These are phyloP conservation scores for Anolis carolinensis DNA, from an alignment of 2,113 vertebrate species.

Conservation along the genomic window DNA sequence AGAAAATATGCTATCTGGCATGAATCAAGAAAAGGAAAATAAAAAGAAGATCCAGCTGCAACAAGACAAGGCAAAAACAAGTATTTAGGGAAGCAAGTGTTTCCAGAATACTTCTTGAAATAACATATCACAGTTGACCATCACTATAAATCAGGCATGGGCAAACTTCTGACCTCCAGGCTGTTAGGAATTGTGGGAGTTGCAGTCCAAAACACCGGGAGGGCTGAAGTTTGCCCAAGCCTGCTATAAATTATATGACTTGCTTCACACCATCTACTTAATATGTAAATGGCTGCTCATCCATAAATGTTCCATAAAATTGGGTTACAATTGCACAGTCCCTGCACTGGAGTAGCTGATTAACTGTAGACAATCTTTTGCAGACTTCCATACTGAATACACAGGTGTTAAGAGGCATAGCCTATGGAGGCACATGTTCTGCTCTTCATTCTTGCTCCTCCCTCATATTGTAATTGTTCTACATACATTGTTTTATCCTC, in stretches of 20 bases:
- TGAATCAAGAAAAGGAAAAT: neutral
- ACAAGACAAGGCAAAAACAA: neutral
- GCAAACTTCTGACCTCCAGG: too few relatives aligned
- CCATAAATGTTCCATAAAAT: neutral
- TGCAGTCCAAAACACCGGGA: too few relatives aligned
- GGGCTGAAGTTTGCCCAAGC: too few relatives aligned
- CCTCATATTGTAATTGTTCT: neutral
- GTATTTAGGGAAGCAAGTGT: neutral
- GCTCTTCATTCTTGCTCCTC: neutral
- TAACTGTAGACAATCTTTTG: too few relatives aligned
- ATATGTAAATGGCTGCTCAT: neutral
- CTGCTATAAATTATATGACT: too few relatives aligned
- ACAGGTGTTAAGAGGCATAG: neutral
- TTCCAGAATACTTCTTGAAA: neutral
- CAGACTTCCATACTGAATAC: too few relatives aligned
- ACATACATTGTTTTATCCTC: neutral
- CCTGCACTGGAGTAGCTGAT: neutral
- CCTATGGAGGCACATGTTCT: neutral
- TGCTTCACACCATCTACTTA: neutral
- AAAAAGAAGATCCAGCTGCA: neutral
- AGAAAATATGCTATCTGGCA: neutral
- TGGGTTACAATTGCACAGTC: neutral
- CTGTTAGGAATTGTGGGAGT: too few relatives aligned
- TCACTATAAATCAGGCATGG: neutral
- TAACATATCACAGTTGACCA: neutral